Conservation (phyloP, 2,888 invertebrate species). For the Esperia sulphurella region DNA sequence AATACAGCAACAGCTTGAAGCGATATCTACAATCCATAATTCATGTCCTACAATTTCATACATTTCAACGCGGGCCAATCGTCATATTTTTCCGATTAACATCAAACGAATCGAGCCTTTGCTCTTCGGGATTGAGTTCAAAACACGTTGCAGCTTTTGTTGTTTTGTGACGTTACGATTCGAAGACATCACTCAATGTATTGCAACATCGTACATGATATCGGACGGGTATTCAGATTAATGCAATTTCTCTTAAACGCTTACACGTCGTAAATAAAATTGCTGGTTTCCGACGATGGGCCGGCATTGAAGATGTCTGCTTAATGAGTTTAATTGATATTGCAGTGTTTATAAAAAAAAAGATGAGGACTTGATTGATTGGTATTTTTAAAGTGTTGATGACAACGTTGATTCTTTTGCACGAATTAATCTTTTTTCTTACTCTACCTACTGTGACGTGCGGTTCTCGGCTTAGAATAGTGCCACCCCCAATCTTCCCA, state of each 20-base stretch:
- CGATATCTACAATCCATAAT: conserved; percentile 80
- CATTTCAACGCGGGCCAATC: conserved; percentile 44
- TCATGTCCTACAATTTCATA: conserved; percentile 79
- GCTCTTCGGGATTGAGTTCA: conserved; percentile 32
- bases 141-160: conserved; percentile 27
- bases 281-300: conserved; percentile 60
- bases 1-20: conserved; percentile 77
- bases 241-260: conserved; percentile 79
- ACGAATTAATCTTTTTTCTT: too few relatives aligned
- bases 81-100: conserved; percentile 34
- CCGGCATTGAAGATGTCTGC: conserved; percentile 47
- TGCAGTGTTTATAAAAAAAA: conserved; percentile 38
- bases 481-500: too few relatives aligned
- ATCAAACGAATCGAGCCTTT: conserved; percentile 48
- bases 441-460: too few relatives aligned
- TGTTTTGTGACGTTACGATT: conserved; percentile 36
- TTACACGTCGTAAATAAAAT: conserved; percentile 79
- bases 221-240: conserved; percentile 78
- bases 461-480: too few relatives aligned
- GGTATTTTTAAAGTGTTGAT: neutral
- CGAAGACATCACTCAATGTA: conserved; percentile 52
- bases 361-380: conserved; percentile 30
- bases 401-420: neutral
- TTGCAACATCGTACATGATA: conserved; percentile 77
- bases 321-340: conserved; percentile 66